Base-by-base conservation (phyloP, 2,888 invertebrate species). In the Gymnoscelis rufifasciata region DNA sequence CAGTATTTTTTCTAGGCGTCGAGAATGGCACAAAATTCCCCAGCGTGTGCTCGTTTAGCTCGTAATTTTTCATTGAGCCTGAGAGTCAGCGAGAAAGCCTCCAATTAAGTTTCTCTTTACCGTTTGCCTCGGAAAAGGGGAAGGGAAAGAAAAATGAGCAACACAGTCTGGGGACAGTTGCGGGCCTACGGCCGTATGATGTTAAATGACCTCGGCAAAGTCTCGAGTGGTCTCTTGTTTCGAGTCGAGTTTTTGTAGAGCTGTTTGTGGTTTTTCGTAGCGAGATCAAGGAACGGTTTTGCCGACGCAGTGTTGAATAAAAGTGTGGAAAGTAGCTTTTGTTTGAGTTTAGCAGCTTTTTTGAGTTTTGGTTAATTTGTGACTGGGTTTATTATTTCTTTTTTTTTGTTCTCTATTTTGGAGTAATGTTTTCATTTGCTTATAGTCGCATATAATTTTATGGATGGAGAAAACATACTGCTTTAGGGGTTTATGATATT, bases 91-190 rank as follows among this genome's bases (percentile, higher is more conserved):
- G 71, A 74, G 70, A 81, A 83, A 79, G 82, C 86, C 86, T 79
- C 82, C 88, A 88, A 88, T 88, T 88, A 87, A 87, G 86, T 86
- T 86, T 86, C 88, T 84, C 86, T 86, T 87, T 87, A 79, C 80
- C 78, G 79, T 79, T 81, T 80, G 76, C 71, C 66, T 70, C 68
- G 74, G 68, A 73, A 73, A 79, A 79, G 70, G 77, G 75, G 71
- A 79, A 83, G 70, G 77, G 74, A 70, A 79, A 83, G 84, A 84
- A 80, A 87, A 84, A 86, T 84, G 80, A 78, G 80, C 83, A 83
- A 77, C 78, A 71, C 64, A 70, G 71, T 67, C 71, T 68, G 68
- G 74, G 81, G 83, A 82, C 81, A 79, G 75, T 66, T 47, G 60
- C 63, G 62, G 55, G 63, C 64, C 63, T 62, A 64, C 62, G 60